Base-by-base conservation (phyloP, 2,113 vertebrate species). In the Phalacrocorax aristotelis region DNA sequence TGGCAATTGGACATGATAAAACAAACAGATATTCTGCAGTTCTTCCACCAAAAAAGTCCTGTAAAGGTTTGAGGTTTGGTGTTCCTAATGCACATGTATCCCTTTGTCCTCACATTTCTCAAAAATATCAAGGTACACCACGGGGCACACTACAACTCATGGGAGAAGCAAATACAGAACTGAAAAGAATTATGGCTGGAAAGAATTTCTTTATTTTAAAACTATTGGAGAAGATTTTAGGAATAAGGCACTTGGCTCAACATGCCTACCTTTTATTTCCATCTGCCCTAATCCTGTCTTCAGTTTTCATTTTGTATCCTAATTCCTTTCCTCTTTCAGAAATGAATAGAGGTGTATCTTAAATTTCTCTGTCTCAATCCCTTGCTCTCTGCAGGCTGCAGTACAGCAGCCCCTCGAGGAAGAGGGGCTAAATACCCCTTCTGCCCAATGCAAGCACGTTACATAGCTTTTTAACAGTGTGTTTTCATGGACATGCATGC, bases 1-100 rank as follows among this genome's bases (percentile, higher is more conserved):
- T 95, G 95, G 97, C 51, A 87, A 97, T 89, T 89, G 90, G 82
- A 96, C 1, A 3, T 77, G 89, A 94, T 90, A 96, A 97, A 97
- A 91, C 49, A 97, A 97, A 96, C 97, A 97, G 91, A 96, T 85
- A 87, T 93, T 92, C 87, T 55, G 78, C 92, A 38, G 86, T 57
- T 78, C 77, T 70, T 44, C 85, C 83, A 15, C 12, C 6, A 69
- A 75, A 55, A 77, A 42, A 94, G 62, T 68, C 71, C 83, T 64
- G 46, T 27, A 10, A 78, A 87, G 49, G 42, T 74, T 88, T 69
- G 68, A 70, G 51, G 49, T 86, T 83, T 60, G 72, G 48, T 69
- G 44, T 36, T 91, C 34, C 42, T 88, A 34, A 22, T 36, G 65
- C 30, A 52, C 26, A 13, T 18, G 38, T 25, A 79, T 69, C 40